phyloP scores from a whole-genome alignment of 2,888 invertebrate species.

The Lasioglossum malachurum region DNA sequence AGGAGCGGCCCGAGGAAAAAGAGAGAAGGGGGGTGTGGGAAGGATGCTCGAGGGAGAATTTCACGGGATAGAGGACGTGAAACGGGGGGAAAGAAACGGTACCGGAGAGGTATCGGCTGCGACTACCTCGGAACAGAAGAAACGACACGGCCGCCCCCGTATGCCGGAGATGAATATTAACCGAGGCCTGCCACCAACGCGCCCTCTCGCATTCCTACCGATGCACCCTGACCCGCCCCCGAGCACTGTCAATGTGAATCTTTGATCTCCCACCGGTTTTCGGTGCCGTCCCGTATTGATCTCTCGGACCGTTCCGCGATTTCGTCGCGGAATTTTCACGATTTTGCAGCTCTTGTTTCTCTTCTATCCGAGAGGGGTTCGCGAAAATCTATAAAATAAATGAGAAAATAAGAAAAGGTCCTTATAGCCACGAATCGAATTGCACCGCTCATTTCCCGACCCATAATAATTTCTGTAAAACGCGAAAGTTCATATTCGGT shows the following conservation, averaged over 20 bases:
- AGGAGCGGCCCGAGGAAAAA: background rate
- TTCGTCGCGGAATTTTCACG: background rate
- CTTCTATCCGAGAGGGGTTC: background rate
- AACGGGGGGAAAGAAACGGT: constrained; percentile 12
- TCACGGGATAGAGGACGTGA: constrained; percentile 30
- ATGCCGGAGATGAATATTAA: constrained; percentile 68
- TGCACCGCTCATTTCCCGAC: background rate
- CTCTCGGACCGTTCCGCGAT: background rate
- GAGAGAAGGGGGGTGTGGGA: background rate
- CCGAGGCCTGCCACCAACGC: constrained; percentile 45
- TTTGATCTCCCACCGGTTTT: constrained; percentile 12
- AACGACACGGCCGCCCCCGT: constrained; percentile 35
- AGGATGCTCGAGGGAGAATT: constrained; percentile 37
- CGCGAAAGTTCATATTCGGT: background rate
- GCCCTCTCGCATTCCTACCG: background rate
- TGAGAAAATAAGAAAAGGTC: background rate
- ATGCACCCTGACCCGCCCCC: background rate
- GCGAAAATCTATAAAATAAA: background rate
- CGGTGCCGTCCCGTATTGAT: background rate
- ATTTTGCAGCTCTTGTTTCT: background rate
- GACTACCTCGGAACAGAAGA: constrained; percentile 46
- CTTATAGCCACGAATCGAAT: background rate
- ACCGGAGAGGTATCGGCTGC: constrained; percentile 52
- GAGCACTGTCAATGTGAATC: background rate
- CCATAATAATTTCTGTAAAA: background rate